Base-by-base conservation (phyloP, 2,797 vertebrate species). In the Tangara arthus region DNA sequence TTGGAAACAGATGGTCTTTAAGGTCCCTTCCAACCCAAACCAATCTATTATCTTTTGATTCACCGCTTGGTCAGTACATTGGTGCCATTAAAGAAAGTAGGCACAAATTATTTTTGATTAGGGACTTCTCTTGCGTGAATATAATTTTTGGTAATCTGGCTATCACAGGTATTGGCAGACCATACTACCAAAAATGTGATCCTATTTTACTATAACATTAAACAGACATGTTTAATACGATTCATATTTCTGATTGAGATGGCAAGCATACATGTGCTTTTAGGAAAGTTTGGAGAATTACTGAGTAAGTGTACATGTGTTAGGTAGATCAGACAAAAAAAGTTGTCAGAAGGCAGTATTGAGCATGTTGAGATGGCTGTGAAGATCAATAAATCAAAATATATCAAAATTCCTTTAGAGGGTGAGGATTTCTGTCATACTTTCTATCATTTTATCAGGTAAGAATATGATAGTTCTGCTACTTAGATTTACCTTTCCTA, bases 1-100 rank as follows among this genome's bases (percentile, higher is more conserved):
- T 28, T 42, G 6, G 41, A 69, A 55, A 11, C 5, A n/a, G 23
- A 28, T 15, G 11, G 24, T 7, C 6, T 69, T 55, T n/a, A n/a
- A 56, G 19, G 7, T 75, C 11, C 2, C 5, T 76, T 61, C 13
- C 42, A 56, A 55, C 13, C 2, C 9, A 63, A 24, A 61, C 1
- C 5, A 18, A 18, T n/a, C 23, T 37, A 7, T 24, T 49, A 42
- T n/a, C 63, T 18, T 49, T 7, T n/a, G 9, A 49, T 49, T 55
- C 28, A 46, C 6, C 20, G 3, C 3, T 3, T 59, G 5, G 15
- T 14, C 27, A 55, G 10, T 35, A 56, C 1, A 0, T 35, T 88
- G 18, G 8, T 44, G 15, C 21, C 35, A 55, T 26, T 66, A 82
- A 64, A 32, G 4, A 77, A 77, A 73, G 7, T 3, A 65, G 4